These are phyloP conservation scores for Dynastes maya DNA, from an alignment of 2,888 invertebrate species.

Conservation along the genomic window DNA sequence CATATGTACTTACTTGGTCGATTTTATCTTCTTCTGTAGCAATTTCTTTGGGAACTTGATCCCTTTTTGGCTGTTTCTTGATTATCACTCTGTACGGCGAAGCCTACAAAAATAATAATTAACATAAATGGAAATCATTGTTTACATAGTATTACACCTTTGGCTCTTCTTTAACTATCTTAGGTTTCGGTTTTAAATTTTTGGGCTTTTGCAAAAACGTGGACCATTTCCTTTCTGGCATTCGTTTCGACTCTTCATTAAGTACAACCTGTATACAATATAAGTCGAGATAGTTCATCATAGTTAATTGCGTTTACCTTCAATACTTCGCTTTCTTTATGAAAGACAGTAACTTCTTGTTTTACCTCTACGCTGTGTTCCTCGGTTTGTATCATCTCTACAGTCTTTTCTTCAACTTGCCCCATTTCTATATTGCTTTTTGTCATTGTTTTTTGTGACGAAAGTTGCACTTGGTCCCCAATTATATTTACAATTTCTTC, in stretches of 20 bases:
- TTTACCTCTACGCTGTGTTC: background rate
- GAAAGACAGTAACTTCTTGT: constrained; percentile 25
- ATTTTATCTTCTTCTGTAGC: constrained; percentile 16
- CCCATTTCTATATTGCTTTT: constrained; percentile 24
- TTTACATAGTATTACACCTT: constrained; percentile 56
- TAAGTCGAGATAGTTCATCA: background rate
- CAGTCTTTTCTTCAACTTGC: background rate
- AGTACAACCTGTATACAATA: constrained; percentile 22
- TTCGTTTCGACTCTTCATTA: constrained; percentile 71
- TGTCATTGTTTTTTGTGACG: constrained; percentile 26
- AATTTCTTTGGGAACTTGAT: constrained; percentile 52
- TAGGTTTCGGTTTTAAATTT: constrained; percentile 75
- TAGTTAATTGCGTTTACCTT: constrained; percentile 16
- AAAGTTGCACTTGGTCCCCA: constrained; percentile 37
- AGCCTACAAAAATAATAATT: constrained; percentile 56
- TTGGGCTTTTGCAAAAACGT: constrained; percentile 85
- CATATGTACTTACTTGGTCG: constrained; percentile 2
- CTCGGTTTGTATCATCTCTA: background rate
- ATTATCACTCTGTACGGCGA: constrained; percentile 67
- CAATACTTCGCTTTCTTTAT: constrained; percentile 32
- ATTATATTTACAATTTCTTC: constrained; percentile 56
- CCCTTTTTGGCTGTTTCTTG: constrained; percentile 64
- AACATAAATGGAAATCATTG: too few species aligned
- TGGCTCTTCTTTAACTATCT: constrained; percentile 59
- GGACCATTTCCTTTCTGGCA: constrained; percentile 78